Evolutionary conservation across 2,888 invertebrate genomes (phyloP).

Genomic region (Andrena praecox): DNA sequence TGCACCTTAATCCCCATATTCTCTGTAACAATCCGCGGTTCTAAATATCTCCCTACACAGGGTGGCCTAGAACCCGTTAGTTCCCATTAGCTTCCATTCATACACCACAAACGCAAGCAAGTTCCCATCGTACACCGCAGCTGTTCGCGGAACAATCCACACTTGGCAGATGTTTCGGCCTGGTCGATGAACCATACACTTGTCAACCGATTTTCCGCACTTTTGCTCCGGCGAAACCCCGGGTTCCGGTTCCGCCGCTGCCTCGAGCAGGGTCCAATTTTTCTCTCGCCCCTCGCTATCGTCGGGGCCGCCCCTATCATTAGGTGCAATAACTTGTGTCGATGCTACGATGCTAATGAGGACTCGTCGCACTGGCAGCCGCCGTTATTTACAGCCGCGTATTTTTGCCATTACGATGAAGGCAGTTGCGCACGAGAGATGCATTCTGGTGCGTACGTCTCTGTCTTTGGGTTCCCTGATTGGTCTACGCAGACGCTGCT

Average conservation of each 20-base stretch:
- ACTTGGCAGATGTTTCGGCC: background rate
- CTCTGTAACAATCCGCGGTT: no score
- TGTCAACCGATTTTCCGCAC: constrained; percentile 6
- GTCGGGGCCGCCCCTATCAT: constrained; percentile 76
- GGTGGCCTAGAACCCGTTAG: background rate
- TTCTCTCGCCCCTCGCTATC: constrained; percentile 37
- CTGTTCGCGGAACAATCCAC: background rate
- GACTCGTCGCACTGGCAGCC: constrained; percentile 69
- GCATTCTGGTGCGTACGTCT: background rate
- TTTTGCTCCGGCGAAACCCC: background rate
- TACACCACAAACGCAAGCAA: no score
- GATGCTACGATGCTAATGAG: constrained; percentile 80
- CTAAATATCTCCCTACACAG: no score
- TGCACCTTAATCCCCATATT: no score
- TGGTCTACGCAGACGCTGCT: constrained; percentile 2
- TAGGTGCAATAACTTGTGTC: constrained; percentile 78
- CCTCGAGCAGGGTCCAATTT: constrained; percentile 6
- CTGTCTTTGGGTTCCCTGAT: constrained; percentile 1
- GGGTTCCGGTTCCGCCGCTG: constrained; percentile 39
- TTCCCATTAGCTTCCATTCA: background rate
- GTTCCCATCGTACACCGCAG: background rate
- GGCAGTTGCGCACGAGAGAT: constrained; percentile 23
- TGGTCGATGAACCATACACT: constrained; percentile 7
- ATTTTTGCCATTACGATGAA: constrained; percentile 61
- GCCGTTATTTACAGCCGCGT: constrained; percentile 65